Evolutionary conservation across 2,113 vertebrate genomes (phyloP).

Genomic region (Sarotherodon lohbergeri): DNA sequence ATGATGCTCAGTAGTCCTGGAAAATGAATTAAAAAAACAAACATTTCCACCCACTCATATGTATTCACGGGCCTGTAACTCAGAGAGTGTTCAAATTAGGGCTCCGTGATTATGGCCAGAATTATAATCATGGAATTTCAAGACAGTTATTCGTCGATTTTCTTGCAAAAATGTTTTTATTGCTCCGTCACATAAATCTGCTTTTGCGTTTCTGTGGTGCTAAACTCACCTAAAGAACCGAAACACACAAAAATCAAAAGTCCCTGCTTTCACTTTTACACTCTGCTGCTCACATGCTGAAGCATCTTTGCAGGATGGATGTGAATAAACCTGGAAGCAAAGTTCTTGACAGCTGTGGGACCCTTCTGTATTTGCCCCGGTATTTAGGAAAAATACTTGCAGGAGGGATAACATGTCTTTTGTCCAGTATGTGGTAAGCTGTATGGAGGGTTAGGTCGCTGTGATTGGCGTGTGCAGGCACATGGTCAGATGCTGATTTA

Average conservation of each 20-base stretch:
- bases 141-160: no score
- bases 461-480: background rate
- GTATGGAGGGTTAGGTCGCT: fast-evolving
- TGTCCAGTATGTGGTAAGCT: background rate
- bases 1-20: no score
- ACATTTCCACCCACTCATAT: no score
- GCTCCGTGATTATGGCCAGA: no score
- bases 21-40: no score
- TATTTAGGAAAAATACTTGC: background rate
- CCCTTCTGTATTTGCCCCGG: background rate
- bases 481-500: background rate
- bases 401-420: background rate
- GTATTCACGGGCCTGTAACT: no score
- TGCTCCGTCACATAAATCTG: no score
- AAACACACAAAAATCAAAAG: background rate
- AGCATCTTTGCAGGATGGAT: background rate
- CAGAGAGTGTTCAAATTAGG: no score
- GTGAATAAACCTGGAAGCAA: background rate
- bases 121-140: no score
- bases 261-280: background rate
- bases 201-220: no score
- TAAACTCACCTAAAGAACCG: background rate
- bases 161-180: no score
- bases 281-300: fast-evolving
- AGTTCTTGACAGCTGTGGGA: background rate